phyloP scores from a whole-genome alignment of 2,797 vertebrate genomes.

The Silurus aristotelis region DNA sequence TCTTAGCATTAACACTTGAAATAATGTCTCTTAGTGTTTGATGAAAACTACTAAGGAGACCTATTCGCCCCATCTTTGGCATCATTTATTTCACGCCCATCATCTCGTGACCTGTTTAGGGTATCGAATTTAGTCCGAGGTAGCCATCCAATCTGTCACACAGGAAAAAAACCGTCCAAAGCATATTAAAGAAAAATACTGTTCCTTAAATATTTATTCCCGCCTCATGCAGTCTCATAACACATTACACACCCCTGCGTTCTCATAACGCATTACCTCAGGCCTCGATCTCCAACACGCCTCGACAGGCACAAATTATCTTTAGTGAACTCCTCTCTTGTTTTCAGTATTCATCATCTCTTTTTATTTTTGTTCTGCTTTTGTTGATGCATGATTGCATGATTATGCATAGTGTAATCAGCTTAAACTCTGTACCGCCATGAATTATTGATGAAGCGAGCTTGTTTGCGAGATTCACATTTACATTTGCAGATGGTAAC shows the following conservation, averaged over 20 bases:
- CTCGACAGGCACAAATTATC: constrained; percentile 13
- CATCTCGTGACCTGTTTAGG: background rate
- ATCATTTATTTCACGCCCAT: background rate
- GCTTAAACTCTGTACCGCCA: constrained; percentile 34
- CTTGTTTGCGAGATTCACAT: constrained; percentile 32
- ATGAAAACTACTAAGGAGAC: background rate
- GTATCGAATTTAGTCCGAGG: background rate
- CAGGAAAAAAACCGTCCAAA: background rate
- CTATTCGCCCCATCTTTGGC: background rate
- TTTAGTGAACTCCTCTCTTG: constrained; percentile 7
- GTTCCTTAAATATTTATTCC: constrained; percentile 7
- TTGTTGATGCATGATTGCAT: constrained; percentile 31
- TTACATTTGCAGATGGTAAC: constrained; percentile 30
- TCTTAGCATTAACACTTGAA: background rate
- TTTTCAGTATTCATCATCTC: constrained; percentile 11
- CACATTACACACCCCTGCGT: background rate
- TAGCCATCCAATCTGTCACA: background rate
- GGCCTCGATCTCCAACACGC: background rate
- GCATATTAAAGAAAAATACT: background rate
- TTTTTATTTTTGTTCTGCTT: constrained; percentile 7
- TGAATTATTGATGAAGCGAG: constrained; percentile 44
- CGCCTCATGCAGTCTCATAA: background rate
- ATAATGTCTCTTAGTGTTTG: background rate
- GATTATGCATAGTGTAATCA: constrained; percentile 43
- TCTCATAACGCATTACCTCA: constrained; percentile 8